Conservation (phyloP, 2,113 vertebrate species). For the Macroglossus sobrinus region DNA sequence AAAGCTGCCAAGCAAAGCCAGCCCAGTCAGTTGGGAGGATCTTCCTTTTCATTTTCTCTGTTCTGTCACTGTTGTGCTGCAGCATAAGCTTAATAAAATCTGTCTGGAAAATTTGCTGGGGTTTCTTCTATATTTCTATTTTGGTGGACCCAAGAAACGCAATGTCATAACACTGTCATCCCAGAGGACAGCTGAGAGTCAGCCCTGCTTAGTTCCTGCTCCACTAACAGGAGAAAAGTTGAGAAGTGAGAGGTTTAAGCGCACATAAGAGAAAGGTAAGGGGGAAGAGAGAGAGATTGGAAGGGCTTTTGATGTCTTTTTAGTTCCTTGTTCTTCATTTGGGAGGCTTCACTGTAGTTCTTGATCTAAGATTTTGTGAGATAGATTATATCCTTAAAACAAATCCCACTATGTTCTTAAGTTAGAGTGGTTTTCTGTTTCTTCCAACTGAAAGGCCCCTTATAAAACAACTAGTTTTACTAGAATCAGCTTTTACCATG, state of each 20-base stretch:
- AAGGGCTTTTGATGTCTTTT: neutral
- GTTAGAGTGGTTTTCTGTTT: neutral
- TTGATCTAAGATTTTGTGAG: constrained; percentile 1
- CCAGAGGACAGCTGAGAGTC: neutral
- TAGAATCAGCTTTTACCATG: neutral
- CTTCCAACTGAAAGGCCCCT: neutral
- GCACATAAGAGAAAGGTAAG: neutral
- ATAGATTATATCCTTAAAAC: constrained; percentile 8
- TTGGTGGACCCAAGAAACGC: too few relatives aligned
- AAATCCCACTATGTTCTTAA: constrained; percentile 28
- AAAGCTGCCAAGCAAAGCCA: too few relatives aligned
- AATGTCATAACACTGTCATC: neutral
- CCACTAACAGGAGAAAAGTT: neutral
- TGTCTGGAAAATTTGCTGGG: too few relatives aligned
- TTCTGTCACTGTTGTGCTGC: too few relatives aligned
- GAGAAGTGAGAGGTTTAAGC: neutral
- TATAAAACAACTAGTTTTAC: neutral
- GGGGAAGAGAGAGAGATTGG: neutral
- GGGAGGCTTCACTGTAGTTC: neutral
- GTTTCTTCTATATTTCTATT: too few relatives aligned
- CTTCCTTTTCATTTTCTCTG: too few relatives aligned
- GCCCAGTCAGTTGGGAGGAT: too few relatives aligned
- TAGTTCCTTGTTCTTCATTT: neutral
- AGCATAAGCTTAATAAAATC: too few relatives aligned
- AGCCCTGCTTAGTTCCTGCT: neutral